phyloP scores from a whole-genome alignment of 2,888 invertebrate genomes.

The Campoplex nolae region DNA sequence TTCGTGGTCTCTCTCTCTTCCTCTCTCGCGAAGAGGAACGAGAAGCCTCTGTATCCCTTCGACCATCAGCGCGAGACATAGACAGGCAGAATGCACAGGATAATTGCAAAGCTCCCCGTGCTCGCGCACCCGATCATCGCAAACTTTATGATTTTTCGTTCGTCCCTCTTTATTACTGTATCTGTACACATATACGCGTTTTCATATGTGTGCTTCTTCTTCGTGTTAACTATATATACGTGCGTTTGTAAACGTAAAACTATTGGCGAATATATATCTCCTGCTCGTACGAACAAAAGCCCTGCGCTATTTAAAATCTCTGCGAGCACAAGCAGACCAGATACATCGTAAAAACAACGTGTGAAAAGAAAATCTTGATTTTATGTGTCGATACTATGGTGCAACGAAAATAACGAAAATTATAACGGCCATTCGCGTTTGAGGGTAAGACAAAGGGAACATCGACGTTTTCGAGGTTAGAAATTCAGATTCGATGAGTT shows the following conservation, averaged over 20 bases:
- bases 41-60: constrained; percentile 48
- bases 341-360: constrained; percentile 39
- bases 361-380: constrained; percentile 45
- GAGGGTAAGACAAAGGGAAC: background rate
- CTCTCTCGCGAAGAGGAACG: constrained; percentile 16
- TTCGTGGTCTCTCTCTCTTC: constrained; percentile 14
- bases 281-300: constrained; percentile 40
- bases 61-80: constrained; percentile 49
- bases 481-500: background rate
- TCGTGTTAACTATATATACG: background rate
- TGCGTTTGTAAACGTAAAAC: background rate
- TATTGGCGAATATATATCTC: constrained; percentile 18
- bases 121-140: constrained; percentile 64
- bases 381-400: background rate
- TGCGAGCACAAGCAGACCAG: background rate
- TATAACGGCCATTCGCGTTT: background rate
- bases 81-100: constrained; percentile 49
- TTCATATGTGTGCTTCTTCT: background rate
- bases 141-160: constrained; percentile 68
- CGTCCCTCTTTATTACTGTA: constrained; percentile 41
- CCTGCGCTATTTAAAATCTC: background rate
- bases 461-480: background rate
- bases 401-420: background rate
- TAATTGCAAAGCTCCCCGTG: constrained; percentile 67
- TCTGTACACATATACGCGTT: background rate